Base-by-base conservation (phyloP, 2,113 vertebrate species). In the Rhinolophus sinicus region DNA sequence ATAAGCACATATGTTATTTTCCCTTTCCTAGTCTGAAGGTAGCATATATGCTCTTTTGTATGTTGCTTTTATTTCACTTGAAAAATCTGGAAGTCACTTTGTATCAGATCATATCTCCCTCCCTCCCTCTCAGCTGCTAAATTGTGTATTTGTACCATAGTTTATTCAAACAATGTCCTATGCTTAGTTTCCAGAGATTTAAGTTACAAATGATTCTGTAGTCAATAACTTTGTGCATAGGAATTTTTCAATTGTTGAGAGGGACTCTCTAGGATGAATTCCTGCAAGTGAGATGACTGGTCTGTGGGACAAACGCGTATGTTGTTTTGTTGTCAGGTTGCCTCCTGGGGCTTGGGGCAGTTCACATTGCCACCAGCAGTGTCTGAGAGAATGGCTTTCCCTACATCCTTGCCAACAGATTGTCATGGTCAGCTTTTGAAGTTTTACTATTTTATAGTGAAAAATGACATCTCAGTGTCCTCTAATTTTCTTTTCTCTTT, bases 401-500 rank as follows among this genome's bases (percentile, higher is more conserved):
- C 44, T 76, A 4, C 54, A 18, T 26, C 26, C 62, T 56, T 78
- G 64, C 13, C 44, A 50, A 4, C 14, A 44, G 26, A 40, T 26
- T 60, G 7, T 65, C 28, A 19, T 85, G 6, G 58, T 81, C 10
- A 56, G 13, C 33, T 52, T 47, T 67, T 73, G 56, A 73, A 44
- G 80, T 38, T 84, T 89, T 85, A 38, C 38, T 18, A 7, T 85
- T 35, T 73, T 33, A 50, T 24, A 47, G 28, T 75, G 40, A 52
- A 88, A 73, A 77, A 60, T 73, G 44, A 16, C 18, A 15, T 67
- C 22, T 56, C 62, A 72, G 0, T 30, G 33, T 67, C 38, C n/a
- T 89, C 73, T 40, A 35, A 50, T 80, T 44, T 84, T 92, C 35
- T 52, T 67, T 76, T 90, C 19, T 95, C 19, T 38, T 22, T n/a